Base-by-base conservation (phyloP, 1,140 invertebrate genomes). In the Carposina sasakii region DNA sequence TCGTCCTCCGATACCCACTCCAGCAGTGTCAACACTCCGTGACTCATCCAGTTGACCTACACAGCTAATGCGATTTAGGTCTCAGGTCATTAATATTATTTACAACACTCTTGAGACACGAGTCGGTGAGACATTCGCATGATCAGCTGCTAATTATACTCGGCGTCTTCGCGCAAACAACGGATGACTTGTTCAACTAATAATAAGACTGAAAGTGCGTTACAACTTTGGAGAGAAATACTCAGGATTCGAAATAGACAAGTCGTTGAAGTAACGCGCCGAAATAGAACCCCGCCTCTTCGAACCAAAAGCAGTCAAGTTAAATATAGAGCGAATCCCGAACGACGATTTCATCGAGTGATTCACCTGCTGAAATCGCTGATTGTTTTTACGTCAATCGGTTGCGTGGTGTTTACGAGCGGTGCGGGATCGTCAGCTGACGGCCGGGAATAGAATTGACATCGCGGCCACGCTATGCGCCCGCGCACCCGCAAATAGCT, bases 301-400 rank as follows among this genome's bases (percentile, higher is more conserved):
- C 76, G 68, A 71, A 81, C 79, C 79, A 83, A 83, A 83, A 81
- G 67, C 60, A 78, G 79, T 74, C 70, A 76, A 75, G 72, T 71
- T 81, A 83, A 79, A 67, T 71, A 72, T 83, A 79, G 77, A 68
- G 60, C 51, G 58, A 63, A 68, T 57, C 67, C 60, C 60, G 66
- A 71, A 70, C 63, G 71, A 73, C 74, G 77, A 72, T 79, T 83
- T 73, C 63, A 75, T 76, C 68, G 48, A 54, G 67, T 83, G 79
- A 83, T 79, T 83, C 79, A 83, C 79, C 79, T 81, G 79, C 67
- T 70, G 73, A 71, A 72, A 72, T 71, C 76, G 75, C 79, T n/a
- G 77, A 83, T 83, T 83, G 79, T 83, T 81, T 78, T 68, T 79
- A 76, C 79, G 79, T 81, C 79, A 81, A 81, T 76, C 63, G 74